These are phyloP conservation scores for Manis pentadactyla DNA, from an alignment of 2,797 vertebrate species.

Conservation along the genomic window DNA sequence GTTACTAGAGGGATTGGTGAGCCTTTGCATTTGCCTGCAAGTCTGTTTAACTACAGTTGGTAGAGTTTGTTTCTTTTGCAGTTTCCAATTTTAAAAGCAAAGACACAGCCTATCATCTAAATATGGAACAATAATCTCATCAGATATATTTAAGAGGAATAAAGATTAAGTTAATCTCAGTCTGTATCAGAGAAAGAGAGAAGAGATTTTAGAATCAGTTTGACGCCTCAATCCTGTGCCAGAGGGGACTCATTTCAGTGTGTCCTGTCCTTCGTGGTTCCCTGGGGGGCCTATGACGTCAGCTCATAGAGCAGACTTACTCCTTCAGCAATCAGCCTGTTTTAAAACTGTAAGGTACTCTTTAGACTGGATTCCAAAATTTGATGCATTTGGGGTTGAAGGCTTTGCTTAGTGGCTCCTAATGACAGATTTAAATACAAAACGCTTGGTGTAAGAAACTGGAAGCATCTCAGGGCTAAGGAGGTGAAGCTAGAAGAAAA, in stretches of 20 bases:
- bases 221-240: not conserved
- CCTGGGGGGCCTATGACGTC: not conserved
- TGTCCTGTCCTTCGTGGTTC: not conserved
- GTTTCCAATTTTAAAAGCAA: slow-evolving; percentile 48
- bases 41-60: not conserved
- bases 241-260: not conserved
- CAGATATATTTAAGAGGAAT: slow-evolving; percentile 18
- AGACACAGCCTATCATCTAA: slow-evolving; percentile 13
- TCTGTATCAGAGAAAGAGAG: not conserved
- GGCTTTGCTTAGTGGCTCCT: slow-evolving; percentile 30
- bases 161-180: slow-evolving; percentile 21
- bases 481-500: slow-evolving; percentile 24
- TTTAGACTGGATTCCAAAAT: not conserved
- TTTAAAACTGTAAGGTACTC: not conserved
- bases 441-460: not conserved
- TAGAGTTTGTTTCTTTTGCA: not conserved
- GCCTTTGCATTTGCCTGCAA: not conserved
- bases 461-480: not conserved
- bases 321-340: not conserved
- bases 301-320: not conserved
- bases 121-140: slow-evolving; percentile 29
- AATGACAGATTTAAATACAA: not conserved
- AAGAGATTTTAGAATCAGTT: not conserved
- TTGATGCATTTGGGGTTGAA: not conserved
- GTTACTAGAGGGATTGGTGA: not conserved